These are phyloP conservation scores for Epinotia demarniana DNA, from an alignment of 2,888 invertebrate species.

Conservation along the genomic window DNA sequence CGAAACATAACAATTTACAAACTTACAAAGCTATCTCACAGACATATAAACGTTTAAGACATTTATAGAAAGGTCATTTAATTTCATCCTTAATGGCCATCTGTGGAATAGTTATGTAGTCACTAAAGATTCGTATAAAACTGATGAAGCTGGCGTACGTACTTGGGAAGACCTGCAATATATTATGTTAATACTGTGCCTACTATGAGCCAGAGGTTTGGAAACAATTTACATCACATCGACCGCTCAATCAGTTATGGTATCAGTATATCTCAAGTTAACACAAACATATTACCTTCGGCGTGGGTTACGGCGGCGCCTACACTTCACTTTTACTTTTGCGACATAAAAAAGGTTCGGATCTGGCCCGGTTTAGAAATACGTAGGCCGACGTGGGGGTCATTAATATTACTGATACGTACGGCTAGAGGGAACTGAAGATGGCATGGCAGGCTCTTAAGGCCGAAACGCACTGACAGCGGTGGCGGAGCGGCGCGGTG, in stretches of 20 bases:
- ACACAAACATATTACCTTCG: constrained; percentile 18
- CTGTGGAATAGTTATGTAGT: too few species aligned
- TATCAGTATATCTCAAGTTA: constrained; percentile 15
- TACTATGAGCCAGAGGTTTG: background rate
- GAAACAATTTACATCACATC: background rate
- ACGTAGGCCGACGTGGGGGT: constrained; percentile 24
- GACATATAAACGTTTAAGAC: too few species aligned
- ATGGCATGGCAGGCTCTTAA: background rate
- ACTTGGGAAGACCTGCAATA: background rate
- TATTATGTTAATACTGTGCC: background rate
- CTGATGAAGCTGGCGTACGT: too few species aligned
- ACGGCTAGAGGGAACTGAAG: constrained; percentile 6
- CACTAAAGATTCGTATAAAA: too few species aligned
- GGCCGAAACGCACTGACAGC: too few species aligned
- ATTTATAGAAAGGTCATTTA: too few species aligned
- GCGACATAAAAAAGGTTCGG: constrained; percentile 25
- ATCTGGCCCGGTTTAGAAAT: constrained; percentile 31
- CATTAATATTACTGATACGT: constrained; percentile 27
- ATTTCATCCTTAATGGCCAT: too few species aligned
- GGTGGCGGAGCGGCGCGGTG: too few species aligned
- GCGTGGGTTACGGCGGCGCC: constrained; percentile 18
- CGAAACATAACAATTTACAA: too few species aligned
- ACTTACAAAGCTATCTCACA: too few species aligned
- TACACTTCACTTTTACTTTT: constrained; percentile 39
- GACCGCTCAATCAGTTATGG: background rate